A percentile compares a stretch with the other conserved stretches of the same genome.
Evolutionary conservation across 2,797 vertebrate species (phyloP).

Genomic region (Helarctos malayanus): DNA sequence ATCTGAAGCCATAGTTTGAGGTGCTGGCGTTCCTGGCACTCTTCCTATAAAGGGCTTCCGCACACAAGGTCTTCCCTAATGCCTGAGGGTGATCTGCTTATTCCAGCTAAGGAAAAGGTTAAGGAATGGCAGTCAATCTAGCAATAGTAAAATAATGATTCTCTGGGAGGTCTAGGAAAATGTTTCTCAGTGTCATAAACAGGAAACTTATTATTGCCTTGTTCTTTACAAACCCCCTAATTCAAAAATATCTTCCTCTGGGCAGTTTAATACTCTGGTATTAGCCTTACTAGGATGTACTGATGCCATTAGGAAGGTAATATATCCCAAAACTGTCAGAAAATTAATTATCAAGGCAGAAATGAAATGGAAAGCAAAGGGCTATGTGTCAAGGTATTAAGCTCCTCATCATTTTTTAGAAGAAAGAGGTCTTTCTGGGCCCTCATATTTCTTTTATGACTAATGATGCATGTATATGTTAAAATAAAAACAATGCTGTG

Average conservation of each 20-base stretch:
- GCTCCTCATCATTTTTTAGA: background rate
- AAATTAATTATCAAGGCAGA: background rate
- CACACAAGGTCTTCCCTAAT: background rate
- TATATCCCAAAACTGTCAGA: background rate
- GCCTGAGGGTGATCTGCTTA: background rate
- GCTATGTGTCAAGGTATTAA: background rate
- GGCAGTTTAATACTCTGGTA: background rate
- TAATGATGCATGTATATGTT: background rate
- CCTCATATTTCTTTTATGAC: background rate
- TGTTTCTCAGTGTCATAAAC: background rate
- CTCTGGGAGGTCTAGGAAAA: background rate
- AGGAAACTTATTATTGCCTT: background rate
- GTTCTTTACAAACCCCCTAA: background rate
- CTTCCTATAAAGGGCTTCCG: fast-evolving
- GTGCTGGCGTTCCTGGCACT: background rate
- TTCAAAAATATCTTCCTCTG: background rate
- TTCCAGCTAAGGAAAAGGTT: background rate
- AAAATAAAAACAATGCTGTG: background rate
- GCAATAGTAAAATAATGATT: background rate
- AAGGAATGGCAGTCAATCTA: background rate
- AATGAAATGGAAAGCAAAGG: background rate
- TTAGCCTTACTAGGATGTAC: background rate
- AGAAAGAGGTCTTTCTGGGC: background rate
- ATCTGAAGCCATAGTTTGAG: background rate
- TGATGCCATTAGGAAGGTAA: background rate